A percentile compares a stretch with the other conserved stretches of the same genome.
phyloP scores from a whole-genome alignment of 2,888 invertebrate genomes.

The Ennomos quercinarius region DNA sequence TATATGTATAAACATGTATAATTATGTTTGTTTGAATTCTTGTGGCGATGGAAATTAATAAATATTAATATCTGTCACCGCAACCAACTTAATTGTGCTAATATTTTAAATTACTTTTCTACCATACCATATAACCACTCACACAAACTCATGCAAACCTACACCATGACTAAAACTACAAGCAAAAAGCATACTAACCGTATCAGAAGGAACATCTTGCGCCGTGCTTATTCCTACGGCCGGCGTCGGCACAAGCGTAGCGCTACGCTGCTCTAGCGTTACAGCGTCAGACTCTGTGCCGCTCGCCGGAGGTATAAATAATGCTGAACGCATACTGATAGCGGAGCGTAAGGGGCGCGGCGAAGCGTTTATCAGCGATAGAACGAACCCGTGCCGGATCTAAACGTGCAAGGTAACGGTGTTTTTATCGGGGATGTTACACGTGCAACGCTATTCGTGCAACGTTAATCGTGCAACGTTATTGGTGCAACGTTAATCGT shows the following conservation, averaged over 20 bases:
- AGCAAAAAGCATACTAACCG: constrained; percentile 29
- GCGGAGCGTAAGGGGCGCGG: constrained; percentile 50
- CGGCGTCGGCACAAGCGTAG: not conserved
- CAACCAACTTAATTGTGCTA: too few relatives aligned
- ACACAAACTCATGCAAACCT: not conserved
- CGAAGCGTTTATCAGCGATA: constrained; percentile 46
- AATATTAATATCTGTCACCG: too few relatives aligned
- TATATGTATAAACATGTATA: too few relatives aligned
- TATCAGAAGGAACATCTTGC: constrained; percentile 15
- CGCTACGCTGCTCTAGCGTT: constrained; percentile 1
- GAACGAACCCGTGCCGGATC: constrained; percentile 63
- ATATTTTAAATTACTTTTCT: too few relatives aligned
- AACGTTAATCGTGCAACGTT: too few relatives aligned
- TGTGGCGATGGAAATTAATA: too few relatives aligned
- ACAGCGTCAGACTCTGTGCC: not conserved
- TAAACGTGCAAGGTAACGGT: constrained; percentile 57
- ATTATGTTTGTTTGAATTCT: too few relatives aligned
- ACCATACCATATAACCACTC: too few relatives aligned
- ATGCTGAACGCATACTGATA: constrained; percentile 59
- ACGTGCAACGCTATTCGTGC: too few relatives aligned
- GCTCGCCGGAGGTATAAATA: constrained; percentile 37
- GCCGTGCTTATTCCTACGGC: constrained; percentile 5
- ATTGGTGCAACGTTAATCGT: too few relatives aligned
- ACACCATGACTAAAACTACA: not conserved
- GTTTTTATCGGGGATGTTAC: too few relatives aligned